These are phyloP conservation scores for Morbakka virulenta DNA, from an alignment of 30 jellyfish, hydroid and myxozoan species.

Conservation along the genomic window DNA sequence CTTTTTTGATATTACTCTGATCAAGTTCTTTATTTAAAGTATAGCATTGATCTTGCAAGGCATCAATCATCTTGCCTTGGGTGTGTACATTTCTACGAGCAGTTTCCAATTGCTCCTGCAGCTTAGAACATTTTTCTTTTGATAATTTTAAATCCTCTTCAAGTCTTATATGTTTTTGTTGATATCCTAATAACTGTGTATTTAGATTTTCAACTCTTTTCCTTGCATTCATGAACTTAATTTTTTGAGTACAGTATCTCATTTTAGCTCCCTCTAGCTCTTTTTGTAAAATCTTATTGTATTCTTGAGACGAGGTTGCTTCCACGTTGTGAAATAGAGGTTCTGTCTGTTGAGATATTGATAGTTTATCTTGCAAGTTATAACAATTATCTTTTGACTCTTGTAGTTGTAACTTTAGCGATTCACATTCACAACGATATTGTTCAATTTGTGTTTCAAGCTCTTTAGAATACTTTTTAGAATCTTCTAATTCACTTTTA, in stretches of 20 bases:
- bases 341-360: not conserved
- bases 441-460: not conserved
- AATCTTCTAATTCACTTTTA: constrained; percentile 58
- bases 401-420: not conserved
- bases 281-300: constrained; percentile 47
- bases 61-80: constrained; percentile 90
- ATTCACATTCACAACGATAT: not conserved
- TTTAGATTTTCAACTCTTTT: constrained; percentile 78
- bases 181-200: constrained; percentile 63
- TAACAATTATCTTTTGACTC: not conserved
- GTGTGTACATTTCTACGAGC: constrained; percentile 82
- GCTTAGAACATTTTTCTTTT: constrained; percentile 62
- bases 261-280: constrained; percentile 83
- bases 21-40: constrained; percentile 83
- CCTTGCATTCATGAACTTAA: constrained; percentile 80
- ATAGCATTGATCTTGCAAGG: constrained; percentile 88
- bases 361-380: constrained; percentile 1
- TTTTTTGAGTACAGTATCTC: constrained; percentile 80
- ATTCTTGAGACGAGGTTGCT: constrained; percentile 32
- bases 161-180: constrained; percentile 31
- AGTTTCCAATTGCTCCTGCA: constrained; percentile 68
- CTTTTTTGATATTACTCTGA: constrained; percentile 44
- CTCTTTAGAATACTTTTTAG: constrained; percentile 18
- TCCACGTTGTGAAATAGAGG: not conserved
- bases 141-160: constrained; percentile 44